Conservation (phyloP, 2,113 vertebrate genomes). For the Cepphus grylle region DNA sequence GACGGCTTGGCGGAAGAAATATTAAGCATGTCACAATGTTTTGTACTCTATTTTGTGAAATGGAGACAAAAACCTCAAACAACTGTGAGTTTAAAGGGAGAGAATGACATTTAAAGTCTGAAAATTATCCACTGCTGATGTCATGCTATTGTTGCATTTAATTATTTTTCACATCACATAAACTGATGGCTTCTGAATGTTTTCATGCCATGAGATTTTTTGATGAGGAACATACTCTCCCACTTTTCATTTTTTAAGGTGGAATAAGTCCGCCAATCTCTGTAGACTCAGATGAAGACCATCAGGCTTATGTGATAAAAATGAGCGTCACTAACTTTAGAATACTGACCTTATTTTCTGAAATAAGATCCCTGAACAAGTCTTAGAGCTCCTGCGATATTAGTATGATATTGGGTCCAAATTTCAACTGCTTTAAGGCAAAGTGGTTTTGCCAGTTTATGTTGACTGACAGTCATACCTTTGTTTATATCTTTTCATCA, state of each 20-base stretch:
- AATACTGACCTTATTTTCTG: not conserved
- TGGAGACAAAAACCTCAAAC: slow-evolving; percentile 70
- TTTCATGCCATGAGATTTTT: slow-evolving; percentile 30
- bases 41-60: slow-evolving; percentile 77
- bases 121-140: slow-evolving; percentile 71
- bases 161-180: slow-evolving; percentile 69
- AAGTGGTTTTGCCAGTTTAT: not conserved
- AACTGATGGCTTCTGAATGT: slow-evolving; percentile 44
- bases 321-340: not conserved
- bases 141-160: slow-evolving; percentile 69
- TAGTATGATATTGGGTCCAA: not conserved
- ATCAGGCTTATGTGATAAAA: not conserved
- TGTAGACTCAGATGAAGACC: not conserved
- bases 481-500: not conserved
- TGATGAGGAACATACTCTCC: slow-evolving; percentile 1
- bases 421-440: not conserved
- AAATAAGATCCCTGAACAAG: not conserved
- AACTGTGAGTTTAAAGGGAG: slow-evolving; percentile 68
- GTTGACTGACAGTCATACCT: not conserved
- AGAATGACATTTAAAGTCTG: slow-evolving; percentile 68
- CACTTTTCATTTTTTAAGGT: not conserved
- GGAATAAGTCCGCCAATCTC: not conserved
- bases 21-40: slow-evolving; percentile 82
- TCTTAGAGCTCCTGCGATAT: not conserved
- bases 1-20: slow-evolving; percentile 78